phyloP scores from a whole-genome alignment of 2,888 invertebrate genomes.

The Leucoma salicis region DNA sequence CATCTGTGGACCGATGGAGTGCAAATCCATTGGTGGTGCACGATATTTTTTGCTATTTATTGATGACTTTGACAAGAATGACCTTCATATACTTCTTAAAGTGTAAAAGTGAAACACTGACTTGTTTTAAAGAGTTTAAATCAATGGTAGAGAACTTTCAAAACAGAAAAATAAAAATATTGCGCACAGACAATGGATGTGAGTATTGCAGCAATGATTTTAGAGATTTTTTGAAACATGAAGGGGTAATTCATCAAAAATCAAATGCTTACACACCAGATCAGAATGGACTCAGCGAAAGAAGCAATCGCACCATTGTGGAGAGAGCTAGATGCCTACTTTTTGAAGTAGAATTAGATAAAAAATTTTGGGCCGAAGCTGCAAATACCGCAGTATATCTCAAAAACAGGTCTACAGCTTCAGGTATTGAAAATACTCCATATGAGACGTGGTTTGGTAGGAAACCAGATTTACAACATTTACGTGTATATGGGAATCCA shows the following conservation, averaged over 20 bases:
- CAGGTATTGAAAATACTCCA: constrained; percentile 9
- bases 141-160: constrained; percentile 31
- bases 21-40: constrained; percentile 1
- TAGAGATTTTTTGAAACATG: background rate
- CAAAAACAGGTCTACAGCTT: constrained; percentile 10
- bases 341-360: constrained; percentile 6
- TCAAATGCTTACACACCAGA: constrained; percentile 7
- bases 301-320: constrained; percentile 7
- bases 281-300: constrained; percentile 11
- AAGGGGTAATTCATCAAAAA: constrained; percentile 7
- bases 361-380: constrained; percentile 22
- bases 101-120: constrained; percentile 21
- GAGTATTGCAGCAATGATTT: constrained; percentile 5
- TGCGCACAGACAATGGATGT: constrained; percentile 5
- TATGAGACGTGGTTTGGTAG: constrained; percentile 12
- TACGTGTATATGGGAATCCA: constrained; percentile 10
- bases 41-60: too few relatives aligned
- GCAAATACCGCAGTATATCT: constrained; percentile 23
- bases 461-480: constrained; percentile 13
- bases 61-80: constrained; percentile 3
- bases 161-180: constrained; percentile 29
- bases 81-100: constrained; percentile 3
- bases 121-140: constrained; percentile 23
- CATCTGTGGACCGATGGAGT: constrained; percentile 1
- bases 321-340: background rate